Evolutionary conservation across 2,888 invertebrate genomes (phyloP), one percentile per base, ranked within the genome.

Genomic region (Rhaphigaster nebulosa): DNA sequence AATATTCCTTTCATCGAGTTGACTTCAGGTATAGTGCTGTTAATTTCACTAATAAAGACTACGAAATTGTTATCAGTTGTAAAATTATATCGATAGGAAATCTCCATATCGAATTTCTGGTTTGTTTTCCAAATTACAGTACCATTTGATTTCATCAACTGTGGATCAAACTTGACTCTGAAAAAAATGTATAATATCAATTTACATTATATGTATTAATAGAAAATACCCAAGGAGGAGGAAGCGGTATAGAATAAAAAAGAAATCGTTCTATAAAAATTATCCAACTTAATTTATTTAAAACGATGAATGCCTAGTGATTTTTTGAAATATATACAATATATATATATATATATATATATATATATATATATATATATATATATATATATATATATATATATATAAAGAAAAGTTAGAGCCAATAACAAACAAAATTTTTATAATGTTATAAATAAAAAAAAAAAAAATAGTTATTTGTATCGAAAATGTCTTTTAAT

Each of bases 91-190:
- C 95, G 95, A 54, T 95, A 95, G 88, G 94, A 95, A 52, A 94
- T 93, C 91, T 95, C 95, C n/a, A 95, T 91, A 54, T 95, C 94
- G n/a, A 96, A 93, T 84, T 94, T 94, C 92, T 96, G 95, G 92
- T 95, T 94, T 88, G 95, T 95, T 89, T 95, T 95, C 96, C 96
- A 96, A 89, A 95, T 93, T 0, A 95, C 93, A 84, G 95, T 95
- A 0, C 95, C 94, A 92, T 95, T 95, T 0, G 94, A 93, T 45
- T 94, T 93, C 26, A 96, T 93, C 91, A 95, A 93, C 92, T 95
- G 95, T 4, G 93, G 93, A 0, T 93, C 92, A 92, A 95, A 95
- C 60, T 94, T 94, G 89, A 95, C 94, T n/a, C 95, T 95, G 92
- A 70, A 70, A 70, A 34, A 70, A 20, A 34, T 34, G 20, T 29